Base-by-base conservation (phyloP, 2,797 vertebrate genomes). In the Propithecus deckenii region DNA sequence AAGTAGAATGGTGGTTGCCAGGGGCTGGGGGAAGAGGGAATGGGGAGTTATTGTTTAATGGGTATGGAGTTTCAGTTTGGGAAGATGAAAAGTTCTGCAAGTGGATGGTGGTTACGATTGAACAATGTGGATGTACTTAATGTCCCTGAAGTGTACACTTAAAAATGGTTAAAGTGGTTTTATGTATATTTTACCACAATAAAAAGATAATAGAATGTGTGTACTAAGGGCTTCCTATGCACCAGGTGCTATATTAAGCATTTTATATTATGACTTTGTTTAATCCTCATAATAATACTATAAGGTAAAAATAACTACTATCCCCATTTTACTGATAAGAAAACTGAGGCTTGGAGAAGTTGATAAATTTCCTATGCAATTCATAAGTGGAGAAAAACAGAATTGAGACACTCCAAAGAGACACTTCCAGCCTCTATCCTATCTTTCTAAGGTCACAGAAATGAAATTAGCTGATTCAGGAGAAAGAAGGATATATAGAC, bases 311-410 rank as follows among this genome's bases (percentile, higher is more conserved):
- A 72, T 59, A 25, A 79, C n/a, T 52, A 50, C 23, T 30, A n/a
- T 90, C 13, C 30, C 38, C 63, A 59, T 95, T 87, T 84, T 67
- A 63, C 43, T 95, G 7, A 48, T 46, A 61, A 71, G 35, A 93
- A 95, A 86, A 93, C 28, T 50, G 28, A 89, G 17, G 30, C n/a
- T 84, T 86, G 6, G 35, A 74, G 38, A 83, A 83, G 41, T 48
- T 83, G 48, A 28, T 78, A 91, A 86, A 23, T 93, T 93, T 69
- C 46, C 10, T 43, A 28, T 71, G 38, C 5, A 80, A 15, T 41
- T 83, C 9, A 8, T 95, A 69, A 89, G 75, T 86, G 17, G 14
- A 32, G 30, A 96, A 96, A 96, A 88, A n/a, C 48, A 92, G 35
- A 92, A 74, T 61, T 86, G 67, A 83, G 28, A 48, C 7, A 20